Percentiles rank a stretch among this genome's conserved stretches.
phyloP scores from a whole-genome alignment of 1,140 invertebrate genomes.

The Cherax quadricarinatus region DNA sequence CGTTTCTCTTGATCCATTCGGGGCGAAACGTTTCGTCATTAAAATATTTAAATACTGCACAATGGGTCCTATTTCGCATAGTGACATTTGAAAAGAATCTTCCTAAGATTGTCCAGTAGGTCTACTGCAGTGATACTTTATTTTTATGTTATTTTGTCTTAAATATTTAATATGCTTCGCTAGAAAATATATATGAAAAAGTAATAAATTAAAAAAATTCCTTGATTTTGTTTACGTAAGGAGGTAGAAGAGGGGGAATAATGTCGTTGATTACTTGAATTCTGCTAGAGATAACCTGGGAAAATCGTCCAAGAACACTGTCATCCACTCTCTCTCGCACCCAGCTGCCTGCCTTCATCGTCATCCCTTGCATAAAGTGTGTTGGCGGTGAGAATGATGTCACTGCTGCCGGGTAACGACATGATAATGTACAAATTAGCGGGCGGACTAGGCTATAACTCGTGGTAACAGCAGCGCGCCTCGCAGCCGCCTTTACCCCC shows the following conservation, averaged over 20 bases:
- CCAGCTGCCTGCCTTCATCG: not conserved
- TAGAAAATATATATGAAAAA: too few relatives aligned
- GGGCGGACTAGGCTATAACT: not conserved
- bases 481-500: not conserved
- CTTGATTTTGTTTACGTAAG: too few relatives aligned
- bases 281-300: not conserved
- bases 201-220: too few relatives aligned
- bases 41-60: too few relatives aligned
- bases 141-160: too few relatives aligned
- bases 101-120: too few relatives aligned
- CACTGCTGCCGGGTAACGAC: not conserved
- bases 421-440: slow-evolving; percentile 1
- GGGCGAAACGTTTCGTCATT: too few relatives aligned
- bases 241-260: not conserved
- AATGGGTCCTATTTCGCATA: too few relatives aligned
- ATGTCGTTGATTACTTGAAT: not conserved
- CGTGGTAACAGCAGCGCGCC: not conserved
- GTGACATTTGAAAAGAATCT: too few relatives aligned
- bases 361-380: not conserved
- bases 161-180: too few relatives aligned
- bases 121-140: too few relatives aligned
- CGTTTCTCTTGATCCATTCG: too few relatives aligned
- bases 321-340: not conserved
- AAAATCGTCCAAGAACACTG: not conserved
- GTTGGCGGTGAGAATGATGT: not conserved